Evolutionary conservation across 2,888 invertebrate genomes (phyloP), one percentile per base, ranked within the genome.

Genomic region (Byasa hedistus): DNA sequence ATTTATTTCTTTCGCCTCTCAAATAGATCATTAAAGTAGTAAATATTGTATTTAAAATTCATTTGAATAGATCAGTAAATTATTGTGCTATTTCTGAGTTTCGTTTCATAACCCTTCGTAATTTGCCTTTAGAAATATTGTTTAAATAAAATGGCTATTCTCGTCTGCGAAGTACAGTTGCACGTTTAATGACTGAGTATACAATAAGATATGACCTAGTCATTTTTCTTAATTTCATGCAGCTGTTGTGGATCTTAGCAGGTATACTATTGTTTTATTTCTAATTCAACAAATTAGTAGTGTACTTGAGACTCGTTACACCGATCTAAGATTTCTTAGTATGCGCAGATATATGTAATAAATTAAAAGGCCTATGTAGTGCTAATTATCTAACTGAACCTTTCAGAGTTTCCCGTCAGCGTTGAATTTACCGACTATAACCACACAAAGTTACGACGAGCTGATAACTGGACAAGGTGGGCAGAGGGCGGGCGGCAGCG

Each of bases 371-470:
- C 12, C 15, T 12, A 15, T 39, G 5, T n/a, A 48, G 8, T 4
- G 4, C 4, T 54, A 54, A 54, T n/a, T 7, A 22, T 15, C 15
- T 57, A n/a, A 21, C 51, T 32, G 36, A 23, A 57, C 12, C 24
- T 89, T 87, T 2, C 89, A 94, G 94, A 94, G 94, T 76, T 94
- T 94, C 84, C 93, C 94, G 48, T 93, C 93, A 57, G 93, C 93
- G 8, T 81, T 93, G 77, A 94, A 93, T 74, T 85, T 95, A 57
- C 96, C 96, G 0, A 94, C 94, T 44, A 95, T 95, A 68, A 95
- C 94, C 56, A 94, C 94, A 48, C 94, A 94, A 81, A 93, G 93
- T 73, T 94, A 93, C 75, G 95, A 95, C 79, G 94, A 95, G 61
- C 83, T 93, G 21, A 82, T 91, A 55, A 79, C 74, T 19, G 71